Evolutionary conservation across 2,113 vertebrate genomes (phyloP).

Genomic region (Jacana jacana): DNA sequence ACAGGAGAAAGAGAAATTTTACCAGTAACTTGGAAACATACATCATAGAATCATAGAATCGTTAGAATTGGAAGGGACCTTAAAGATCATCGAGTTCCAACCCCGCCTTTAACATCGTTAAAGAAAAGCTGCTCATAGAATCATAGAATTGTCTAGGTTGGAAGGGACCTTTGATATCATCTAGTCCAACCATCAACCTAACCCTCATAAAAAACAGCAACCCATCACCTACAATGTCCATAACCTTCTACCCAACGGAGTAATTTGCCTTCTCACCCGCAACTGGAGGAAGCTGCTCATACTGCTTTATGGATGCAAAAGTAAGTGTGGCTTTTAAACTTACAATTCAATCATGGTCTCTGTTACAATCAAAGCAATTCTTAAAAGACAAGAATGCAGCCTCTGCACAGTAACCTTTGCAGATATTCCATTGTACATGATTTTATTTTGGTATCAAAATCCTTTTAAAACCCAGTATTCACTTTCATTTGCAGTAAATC

Average conservation of each 20-base stretch:
- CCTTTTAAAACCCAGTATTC: neutral
- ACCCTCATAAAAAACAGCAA: too few species aligned
- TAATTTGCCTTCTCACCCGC: neutral
- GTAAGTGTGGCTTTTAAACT: neutral
- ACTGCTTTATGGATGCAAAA: neutral
- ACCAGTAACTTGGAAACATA: neutral
- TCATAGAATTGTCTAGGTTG: too few species aligned
- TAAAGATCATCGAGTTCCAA: too few species aligned
- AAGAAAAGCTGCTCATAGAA: neutral
- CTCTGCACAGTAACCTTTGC: neutral
- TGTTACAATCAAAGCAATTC: neutral
- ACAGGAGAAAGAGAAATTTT: neutral
- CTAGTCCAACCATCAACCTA: too few species aligned
- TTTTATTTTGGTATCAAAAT: neutral
- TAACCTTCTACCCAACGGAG: neutral
- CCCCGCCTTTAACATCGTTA: too few species aligned
- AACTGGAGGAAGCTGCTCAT: rapidly evolving
- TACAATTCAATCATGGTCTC: neutral
- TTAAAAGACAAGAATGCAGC: neutral
- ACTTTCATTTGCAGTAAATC: neutral
- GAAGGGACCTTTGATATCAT: too few species aligned
- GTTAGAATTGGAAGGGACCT: too few species aligned
- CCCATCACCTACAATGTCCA: neutral
- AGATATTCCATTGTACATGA: neutral
- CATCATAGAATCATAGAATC: too few species aligned